Evolutionary conservation across 1,140 invertebrate species (phyloP).

Genomic region (Drosophila aff.): DNA sequence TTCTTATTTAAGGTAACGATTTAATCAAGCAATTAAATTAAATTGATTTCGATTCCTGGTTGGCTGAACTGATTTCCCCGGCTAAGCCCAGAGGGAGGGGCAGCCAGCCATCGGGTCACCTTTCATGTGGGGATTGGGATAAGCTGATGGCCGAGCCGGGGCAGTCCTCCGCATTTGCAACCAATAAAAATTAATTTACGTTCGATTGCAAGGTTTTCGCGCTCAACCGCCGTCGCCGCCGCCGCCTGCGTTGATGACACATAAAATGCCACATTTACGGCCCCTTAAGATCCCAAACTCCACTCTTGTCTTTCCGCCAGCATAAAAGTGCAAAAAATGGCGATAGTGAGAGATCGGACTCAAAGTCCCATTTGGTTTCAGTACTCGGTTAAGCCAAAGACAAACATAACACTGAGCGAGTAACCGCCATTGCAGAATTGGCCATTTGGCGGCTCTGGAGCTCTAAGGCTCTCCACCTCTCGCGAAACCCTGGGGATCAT

Average conservation of each 20-base stretch:
- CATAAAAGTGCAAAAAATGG: conserved; percentile 51
- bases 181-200: conserved; percentile 81
- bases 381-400: conserved; percentile 24
- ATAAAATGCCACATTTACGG: conserved; percentile 79
- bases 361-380: conserved; percentile 10
- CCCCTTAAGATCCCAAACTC: conserved; percentile 59
- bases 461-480: background rate
- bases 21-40: conserved; percentile 11
- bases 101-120: conserved; percentile 20
- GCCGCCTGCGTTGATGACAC: conserved; percentile 62
- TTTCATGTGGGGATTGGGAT: conserved; percentile 41
- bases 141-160: conserved; percentile 36
- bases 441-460: conserved; percentile 23
- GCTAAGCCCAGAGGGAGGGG: background rate
- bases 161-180: conserved; percentile 34
- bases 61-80: conserved; percentile 10
- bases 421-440: conserved; percentile 44
- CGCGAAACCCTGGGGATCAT: conserved; percentile 2
- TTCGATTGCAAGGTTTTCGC: conserved; percentile 78
- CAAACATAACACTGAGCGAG: conserved; percentile 21
- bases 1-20: background rate
- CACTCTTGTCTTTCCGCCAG: conserved; percentile 48
- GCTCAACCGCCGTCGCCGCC: conserved; percentile 19
- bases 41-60: conserved; percentile 11
- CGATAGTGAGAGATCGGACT: background rate